A percentile compares a stretch with the other conserved stretches of the same genome.
Evolutionary conservation across 2,113 vertebrate species (phyloP).

Genomic region (Nothoprocta perdicaria): DNA sequence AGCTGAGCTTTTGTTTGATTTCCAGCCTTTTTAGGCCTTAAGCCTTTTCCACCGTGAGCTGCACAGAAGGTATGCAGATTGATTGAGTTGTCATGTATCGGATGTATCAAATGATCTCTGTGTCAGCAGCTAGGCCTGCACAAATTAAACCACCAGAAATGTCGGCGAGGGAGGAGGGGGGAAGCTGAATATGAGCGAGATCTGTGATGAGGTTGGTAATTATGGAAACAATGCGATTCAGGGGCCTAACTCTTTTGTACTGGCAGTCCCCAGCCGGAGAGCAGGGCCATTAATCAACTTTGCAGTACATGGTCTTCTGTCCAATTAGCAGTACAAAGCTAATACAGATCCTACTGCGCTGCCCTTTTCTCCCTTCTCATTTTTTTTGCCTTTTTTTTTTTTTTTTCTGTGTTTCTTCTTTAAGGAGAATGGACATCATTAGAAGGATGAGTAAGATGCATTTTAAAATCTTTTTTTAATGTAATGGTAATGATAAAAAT

Average conservation of each 20-base stretch:
- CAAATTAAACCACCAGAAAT: not conserved
- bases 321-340: constrained; percentile 40
- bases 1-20: not conserved
- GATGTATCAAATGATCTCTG: not conserved
- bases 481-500: not conserved
- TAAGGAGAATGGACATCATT: not conserved
- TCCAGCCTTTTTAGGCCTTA: not conserved
- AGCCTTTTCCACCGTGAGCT: not conserved
- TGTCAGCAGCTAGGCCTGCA: not conserved
- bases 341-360: not conserved
- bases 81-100: not conserved
- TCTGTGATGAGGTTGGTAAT: constrained; percentile 8
- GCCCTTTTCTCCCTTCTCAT: not conserved
- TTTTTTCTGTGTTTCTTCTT: not conserved
- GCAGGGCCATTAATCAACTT: constrained; percentile 42
- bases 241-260: constrained; percentile 38
- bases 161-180: too few species aligned
- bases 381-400: not conserved
- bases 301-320: not conserved
- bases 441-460: not conserved
- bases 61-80: not conserved
- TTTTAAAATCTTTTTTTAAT: constrained; percentile 32
- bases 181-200: not conserved
- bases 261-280: not conserved
- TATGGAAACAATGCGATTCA: constrained; percentile 35